Conservation (phyloP, 2,113 vertebrate species). For the Scomber scombrus region DNA sequence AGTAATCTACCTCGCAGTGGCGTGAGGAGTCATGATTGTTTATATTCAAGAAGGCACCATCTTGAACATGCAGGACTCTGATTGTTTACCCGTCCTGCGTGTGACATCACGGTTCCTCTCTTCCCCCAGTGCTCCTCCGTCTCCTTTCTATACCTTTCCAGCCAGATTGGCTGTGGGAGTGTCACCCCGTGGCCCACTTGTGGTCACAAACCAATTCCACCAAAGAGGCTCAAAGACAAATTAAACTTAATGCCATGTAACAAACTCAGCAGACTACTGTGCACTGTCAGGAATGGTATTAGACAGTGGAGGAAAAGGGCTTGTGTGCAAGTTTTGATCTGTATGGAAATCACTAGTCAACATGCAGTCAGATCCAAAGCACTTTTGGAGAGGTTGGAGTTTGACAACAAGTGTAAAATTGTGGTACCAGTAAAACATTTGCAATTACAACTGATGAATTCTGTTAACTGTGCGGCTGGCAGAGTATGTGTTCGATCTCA, state of each 20-base stretch:
- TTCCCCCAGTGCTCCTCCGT: constrained; percentile 24
- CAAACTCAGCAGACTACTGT: constrained; percentile 52
- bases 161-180: constrained; percentile 60
- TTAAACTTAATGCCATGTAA: constrained; percentile 80
- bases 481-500: constrained; percentile 55
- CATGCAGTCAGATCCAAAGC: constrained; percentile 47
- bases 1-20: constrained; percentile 66
- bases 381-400: constrained; percentile 25
- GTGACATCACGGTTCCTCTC: constrained; percentile 54
- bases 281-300: constrained; percentile 32
- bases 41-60: constrained; percentile 79
- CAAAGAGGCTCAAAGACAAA: constrained; percentile 77
- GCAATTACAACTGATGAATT: constrained; percentile 60
- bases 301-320: constrained; percentile 34
- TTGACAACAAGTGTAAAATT: constrained; percentile 38
- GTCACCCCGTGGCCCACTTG: constrained; percentile 57
- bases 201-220: constrained; percentile 78
- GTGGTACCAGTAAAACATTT: constrained; percentile 43
- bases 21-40: constrained; percentile 73
- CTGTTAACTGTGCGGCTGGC: constrained; percentile 46
- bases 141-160: constrained; percentile 52
- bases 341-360: constrained; percentile 67
- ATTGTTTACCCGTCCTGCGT: constrained; percentile 75
- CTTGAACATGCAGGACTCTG: constrained; percentile 76
- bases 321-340: constrained; percentile 57